Base-by-base conservation (phyloP, 2,888 invertebrate genomes). In the Leptopilina syphax region DNA sequence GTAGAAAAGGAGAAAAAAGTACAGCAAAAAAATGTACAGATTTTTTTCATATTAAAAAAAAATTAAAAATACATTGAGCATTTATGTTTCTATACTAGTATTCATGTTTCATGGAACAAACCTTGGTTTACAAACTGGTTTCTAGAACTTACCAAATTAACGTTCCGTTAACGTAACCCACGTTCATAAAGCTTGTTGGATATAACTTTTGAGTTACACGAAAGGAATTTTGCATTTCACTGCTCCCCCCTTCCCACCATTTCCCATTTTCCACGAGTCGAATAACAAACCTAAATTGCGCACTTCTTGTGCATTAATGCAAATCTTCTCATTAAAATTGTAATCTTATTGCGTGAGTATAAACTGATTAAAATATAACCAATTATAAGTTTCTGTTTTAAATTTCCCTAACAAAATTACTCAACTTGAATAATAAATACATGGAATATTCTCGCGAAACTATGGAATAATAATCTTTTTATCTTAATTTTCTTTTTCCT, bases 91-190 rank as follows among this genome's bases (percentile, higher is more conserved):
- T 54, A 9, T 27, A 54, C 34, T 6, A 8, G 70, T 24, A 70
- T 70, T 70, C 50, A 70, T 54, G 27, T 70, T 44, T 44, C 50
- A 70, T 50, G 54, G 50, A 34, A 54, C 54, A 54, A 70, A 54
- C 50, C 27, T 70, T 24, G 34, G 70, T 70, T 24, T 24, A 47
- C n/a, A 27, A 70, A 70, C 70, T 70, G 70, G 70, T 70, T 70
- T 54, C 70, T 70, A 70, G 50, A 70, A 70, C 70, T 70, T 70
- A 70, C 70, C 54, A 70, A 70, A 70, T 70, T 70, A 70, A 70
- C 50, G 70, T 54, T 70, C 70, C 70, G 54, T 70, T 70, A 70
- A 70, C 54, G 70, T 70, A 54, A 70, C 27, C 70, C 70, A 54
- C 70, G 70, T 70, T 54, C 70, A 70, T 70, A 70, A 70, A 70